Evolutionary conservation across 2,113 vertebrate genomes (phyloP).

Genomic region (Calypte anna): DNA sequence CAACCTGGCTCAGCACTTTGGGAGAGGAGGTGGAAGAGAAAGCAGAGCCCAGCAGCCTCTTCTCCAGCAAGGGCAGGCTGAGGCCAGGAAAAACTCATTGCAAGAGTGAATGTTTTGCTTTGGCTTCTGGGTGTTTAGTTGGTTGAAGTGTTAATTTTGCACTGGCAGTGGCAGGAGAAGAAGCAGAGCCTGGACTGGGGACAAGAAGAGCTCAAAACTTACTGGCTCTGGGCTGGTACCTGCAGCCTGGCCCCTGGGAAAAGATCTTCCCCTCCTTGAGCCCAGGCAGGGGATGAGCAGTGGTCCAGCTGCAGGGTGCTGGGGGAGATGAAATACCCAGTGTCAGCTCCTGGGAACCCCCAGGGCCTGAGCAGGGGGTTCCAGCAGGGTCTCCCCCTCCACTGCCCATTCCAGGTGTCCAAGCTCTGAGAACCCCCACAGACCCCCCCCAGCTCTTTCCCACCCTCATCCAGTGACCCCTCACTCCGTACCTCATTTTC

Average conservation of each 20-base stretch:
- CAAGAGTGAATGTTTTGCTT: neutral
- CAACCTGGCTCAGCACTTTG: neutral
- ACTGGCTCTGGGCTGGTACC: fast-evolving
- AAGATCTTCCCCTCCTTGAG: fast-evolving
- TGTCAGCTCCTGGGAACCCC: neutral
- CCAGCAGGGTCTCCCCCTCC: neutral
- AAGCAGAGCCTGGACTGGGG: neutral
- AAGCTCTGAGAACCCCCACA: neutral
- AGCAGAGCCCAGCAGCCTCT: neutral
- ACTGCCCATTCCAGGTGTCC: fast-evolving
- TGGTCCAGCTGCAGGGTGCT: neutral
- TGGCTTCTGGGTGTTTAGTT: neutral
- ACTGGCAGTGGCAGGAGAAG: neutral
- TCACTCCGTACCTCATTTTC: neutral
- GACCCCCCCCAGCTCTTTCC: neutral
- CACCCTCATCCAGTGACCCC: neutral
- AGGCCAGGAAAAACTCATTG: neutral
- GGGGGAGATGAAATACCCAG: too few relatives aligned
- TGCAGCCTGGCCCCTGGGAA: neutral
- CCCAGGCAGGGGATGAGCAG: neutral
- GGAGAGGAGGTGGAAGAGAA: neutral
- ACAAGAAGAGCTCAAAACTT: neutral
- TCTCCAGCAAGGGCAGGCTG: neutral
- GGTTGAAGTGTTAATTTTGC: neutral
- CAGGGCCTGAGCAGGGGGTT: neutral